Evolutionary conservation across 2,797 vertebrate species (phyloP).

Genomic region (Anguilla pacifica): DNA sequence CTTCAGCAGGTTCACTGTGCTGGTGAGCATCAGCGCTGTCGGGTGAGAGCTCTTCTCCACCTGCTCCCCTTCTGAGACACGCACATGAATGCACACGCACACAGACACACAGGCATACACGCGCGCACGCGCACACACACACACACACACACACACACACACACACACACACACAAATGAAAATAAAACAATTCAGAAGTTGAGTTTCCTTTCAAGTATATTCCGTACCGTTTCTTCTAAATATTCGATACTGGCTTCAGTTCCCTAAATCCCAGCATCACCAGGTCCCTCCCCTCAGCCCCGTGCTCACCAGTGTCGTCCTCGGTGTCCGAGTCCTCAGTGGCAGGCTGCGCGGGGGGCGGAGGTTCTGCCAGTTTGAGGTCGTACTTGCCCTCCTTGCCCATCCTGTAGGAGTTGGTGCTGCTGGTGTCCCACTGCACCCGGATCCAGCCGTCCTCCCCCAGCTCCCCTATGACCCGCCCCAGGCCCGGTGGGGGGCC

Average conservation of each 20-base stretch:
- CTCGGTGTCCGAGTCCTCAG: conserved; percentile 94
- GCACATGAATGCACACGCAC: not conserved
- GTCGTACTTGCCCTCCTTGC: conserved; percentile 97
- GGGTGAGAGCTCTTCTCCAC: conserved; percentile 88
- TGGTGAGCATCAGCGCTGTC: conserved; percentile 91
- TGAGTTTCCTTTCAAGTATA: no score
- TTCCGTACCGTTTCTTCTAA: not conserved
- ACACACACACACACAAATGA: no score
- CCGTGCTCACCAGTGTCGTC: conserved; percentile 84
- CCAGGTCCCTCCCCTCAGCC: not conserved
- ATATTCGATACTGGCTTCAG: not conserved
- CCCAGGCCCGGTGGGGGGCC: conserved; percentile 94
- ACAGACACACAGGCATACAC: not conserved
- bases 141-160: not conserved
- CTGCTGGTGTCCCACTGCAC: conserved; percentile 99
- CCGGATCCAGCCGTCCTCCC: conserved; percentile 97
- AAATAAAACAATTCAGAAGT: not conserved
- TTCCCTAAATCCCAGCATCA: not conserved
- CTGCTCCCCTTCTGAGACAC: conserved; percentile 83
- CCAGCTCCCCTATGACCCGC: conserved; percentile 93
- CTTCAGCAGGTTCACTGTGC: conserved; percentile 92
- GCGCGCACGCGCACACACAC: not conserved
- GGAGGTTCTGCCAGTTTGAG: conserved; percentile 93
- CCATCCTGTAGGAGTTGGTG: conserved; percentile 98
- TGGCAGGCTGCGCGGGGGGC: conserved; percentile 77